Evolutionary conservation across 2,888 invertebrate species (phyloP).

Genomic region (Lutraria lutraria): DNA sequence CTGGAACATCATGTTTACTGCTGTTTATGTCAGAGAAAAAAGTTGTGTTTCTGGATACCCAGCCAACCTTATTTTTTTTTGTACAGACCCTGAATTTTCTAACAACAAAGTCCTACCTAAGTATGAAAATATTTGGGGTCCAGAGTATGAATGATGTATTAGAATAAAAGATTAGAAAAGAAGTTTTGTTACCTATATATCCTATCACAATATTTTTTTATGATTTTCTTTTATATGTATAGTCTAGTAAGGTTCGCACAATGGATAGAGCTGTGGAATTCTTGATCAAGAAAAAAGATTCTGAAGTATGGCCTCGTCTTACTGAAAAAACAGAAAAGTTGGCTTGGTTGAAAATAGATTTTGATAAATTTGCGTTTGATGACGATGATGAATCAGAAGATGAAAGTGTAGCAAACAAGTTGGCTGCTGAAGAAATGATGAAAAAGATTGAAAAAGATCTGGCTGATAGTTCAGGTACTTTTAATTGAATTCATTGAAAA

Average conservation of each 20-base stretch:
- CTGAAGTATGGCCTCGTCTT: conserved; percentile 94
- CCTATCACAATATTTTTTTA: not conserved
- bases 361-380: conserved; percentile 95
- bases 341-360: conserved; percentile 97
- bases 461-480: conserved; percentile 38
- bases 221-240: conserved; percentile 56
- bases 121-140: no score
- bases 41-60: no score
- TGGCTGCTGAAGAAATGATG: conserved; percentile 70
- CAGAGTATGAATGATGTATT: no score
- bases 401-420: conserved; percentile 58
- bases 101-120: no score
- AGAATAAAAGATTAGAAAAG: no score
- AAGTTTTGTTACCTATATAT: no score
- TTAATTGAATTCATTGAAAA: no score
- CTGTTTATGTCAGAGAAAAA: no score
- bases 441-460: conserved; percentile 73
- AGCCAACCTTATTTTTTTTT: no score
- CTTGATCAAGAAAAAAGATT: conserved; percentile 90
- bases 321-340: conserved; percentile 94
- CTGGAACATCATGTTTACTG: no score
- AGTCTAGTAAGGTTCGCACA: conserved; percentile 87
- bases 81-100: no score
- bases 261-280: conserved; percentile 93
- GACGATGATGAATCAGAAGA: conserved; percentile 88